Evolutionary conservation across 2,113 vertebrate species (phyloP).

Genomic region (Aspidoscelis tigris): DNA sequence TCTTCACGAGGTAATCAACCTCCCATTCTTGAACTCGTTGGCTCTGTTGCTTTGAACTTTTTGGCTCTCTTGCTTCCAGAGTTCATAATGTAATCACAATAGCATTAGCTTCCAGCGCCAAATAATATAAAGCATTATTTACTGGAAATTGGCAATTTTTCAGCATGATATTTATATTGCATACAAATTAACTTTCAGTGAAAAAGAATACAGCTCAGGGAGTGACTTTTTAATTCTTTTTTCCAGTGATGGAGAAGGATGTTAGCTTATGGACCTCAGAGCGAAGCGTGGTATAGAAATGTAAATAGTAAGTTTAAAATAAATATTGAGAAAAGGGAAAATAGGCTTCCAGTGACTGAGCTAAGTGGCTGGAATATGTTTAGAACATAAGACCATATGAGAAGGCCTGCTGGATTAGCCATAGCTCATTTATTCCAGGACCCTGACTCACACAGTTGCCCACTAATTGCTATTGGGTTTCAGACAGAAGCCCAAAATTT

Average conservation of each 20-base stretch:
- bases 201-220: neutral
- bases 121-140: neutral
- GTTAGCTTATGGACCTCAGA: neutral
- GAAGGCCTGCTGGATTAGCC: too few species aligned
- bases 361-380: neutral
- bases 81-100: neutral
- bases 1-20: too few species aligned
- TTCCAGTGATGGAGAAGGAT: neutral
- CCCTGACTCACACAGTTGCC: too few species aligned
- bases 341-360: neutral
- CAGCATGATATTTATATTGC: neutral
- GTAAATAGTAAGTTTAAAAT: neutral
- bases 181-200: neutral
- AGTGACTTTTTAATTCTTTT: neutral
- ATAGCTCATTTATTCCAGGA: too few species aligned
- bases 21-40: too few species aligned
- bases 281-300: neutral
- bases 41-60: too few species aligned
- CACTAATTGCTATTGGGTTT: too few species aligned
- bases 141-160: neutral
- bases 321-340: neutral
- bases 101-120: neutral
- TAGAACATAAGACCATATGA: too few species aligned
- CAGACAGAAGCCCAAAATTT: too few species aligned
- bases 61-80: neutral